Conservation (phyloP, 2,888 invertebrate species). For the Odontomyia ornata region DNA sequence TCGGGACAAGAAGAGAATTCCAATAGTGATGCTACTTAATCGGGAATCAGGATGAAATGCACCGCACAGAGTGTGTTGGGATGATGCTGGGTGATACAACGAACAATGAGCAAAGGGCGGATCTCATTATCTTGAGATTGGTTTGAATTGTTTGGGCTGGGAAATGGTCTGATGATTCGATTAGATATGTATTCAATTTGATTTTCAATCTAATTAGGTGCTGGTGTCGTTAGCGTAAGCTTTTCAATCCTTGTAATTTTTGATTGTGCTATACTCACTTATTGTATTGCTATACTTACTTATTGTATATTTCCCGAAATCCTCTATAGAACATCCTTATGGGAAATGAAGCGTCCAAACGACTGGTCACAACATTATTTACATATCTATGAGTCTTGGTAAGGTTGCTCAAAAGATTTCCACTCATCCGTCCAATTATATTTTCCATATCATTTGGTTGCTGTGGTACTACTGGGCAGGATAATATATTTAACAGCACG, state of each 20-base stretch:
- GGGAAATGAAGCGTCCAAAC: constrained; percentile 51
- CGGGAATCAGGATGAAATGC: constrained; percentile 13
- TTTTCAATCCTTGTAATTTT: too few relatives aligned
- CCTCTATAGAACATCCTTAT: constrained; percentile 52
- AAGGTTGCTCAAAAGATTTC: constrained; percentile 52
- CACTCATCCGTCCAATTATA: constrained; percentile 50
- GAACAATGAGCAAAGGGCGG: constrained; percentile 14
- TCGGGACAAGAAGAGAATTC: neutral
- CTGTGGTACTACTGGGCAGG: neutral
- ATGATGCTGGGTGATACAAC: neutral
- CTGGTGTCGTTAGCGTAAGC: too few relatives aligned
- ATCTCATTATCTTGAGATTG: constrained; percentile 49
- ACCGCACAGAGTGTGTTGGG: neutral
- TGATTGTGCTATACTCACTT: too few relatives aligned
- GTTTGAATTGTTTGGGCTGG: constrained; percentile 43
- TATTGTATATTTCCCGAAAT: constrained; percentile 51
- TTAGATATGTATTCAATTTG: neutral
- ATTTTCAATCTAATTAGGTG: neutral
- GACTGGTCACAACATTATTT: constrained; percentile 53
- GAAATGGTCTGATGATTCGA: constrained; percentile 22
- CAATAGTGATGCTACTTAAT: constrained; percentile 10
- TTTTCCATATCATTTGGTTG: neutral
- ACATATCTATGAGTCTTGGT: constrained; percentile 52
- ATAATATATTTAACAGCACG: too few relatives aligned
- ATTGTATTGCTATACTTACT: too few relatives aligned